A percentile compares a stretch with the other conserved stretches of the same genome.
These are phyloP conservation scores for Platysteira castanea DNA, from an alignment of 2,113 vertebrate species.

Conservation along the genomic window DNA sequence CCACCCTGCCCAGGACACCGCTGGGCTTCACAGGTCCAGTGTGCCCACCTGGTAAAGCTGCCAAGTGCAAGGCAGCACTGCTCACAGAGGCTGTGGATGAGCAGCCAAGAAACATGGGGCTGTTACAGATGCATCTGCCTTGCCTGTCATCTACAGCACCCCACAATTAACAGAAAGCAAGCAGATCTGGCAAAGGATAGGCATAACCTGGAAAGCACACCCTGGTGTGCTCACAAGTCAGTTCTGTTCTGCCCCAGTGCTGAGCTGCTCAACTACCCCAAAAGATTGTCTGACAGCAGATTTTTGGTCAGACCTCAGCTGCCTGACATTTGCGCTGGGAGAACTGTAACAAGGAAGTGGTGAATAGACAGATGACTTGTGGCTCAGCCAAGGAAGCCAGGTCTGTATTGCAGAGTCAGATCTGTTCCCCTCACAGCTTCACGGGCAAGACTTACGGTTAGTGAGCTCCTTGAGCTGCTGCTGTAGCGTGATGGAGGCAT, in stretches of 20 bases:
- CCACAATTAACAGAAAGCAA: neutral
- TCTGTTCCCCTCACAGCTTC: neutral
- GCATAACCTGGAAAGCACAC: neutral
- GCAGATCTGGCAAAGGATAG: neutral
- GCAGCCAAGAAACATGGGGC: neutral
- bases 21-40: neutral
- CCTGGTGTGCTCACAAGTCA: neutral
- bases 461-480: conserved; percentile 88
- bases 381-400: neutral
- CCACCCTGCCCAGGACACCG: neutral
- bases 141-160: neutral
- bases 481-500: conserved; percentile 97
- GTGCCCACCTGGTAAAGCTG: neutral
- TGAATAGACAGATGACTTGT: neutral
- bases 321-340: neutral
- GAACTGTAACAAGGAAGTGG: neutral
- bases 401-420: neutral
- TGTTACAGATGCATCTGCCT: neutral
- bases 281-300: neutral
- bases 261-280: neutral
- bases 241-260: neutral
- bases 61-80: neutral
- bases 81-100: neutral
- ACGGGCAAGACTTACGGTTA: conserved; percentile 77
- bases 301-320: neutral